Conservation (phyloP, 2,888 invertebrate genomes). For the Cosmia pyralina region DNA sequence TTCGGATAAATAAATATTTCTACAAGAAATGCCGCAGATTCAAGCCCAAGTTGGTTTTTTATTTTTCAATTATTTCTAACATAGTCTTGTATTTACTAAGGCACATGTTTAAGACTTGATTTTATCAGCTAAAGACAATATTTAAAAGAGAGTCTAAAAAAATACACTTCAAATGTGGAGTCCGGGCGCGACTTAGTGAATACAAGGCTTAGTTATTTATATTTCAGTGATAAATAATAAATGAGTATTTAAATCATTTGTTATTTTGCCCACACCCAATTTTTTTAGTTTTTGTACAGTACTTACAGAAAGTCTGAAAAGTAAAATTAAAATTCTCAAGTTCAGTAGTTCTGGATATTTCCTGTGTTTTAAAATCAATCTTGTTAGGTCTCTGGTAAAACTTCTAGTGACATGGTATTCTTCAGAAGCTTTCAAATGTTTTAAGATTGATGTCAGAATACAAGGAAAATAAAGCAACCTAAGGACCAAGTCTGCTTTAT, state of each 20-base stretch:
- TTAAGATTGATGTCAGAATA: constrained; percentile 80
- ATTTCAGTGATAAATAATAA: constrained; percentile 30
- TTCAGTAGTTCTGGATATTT: constrained; percentile 32
- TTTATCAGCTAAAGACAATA: neutral
- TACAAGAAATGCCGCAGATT: constrained; percentile 23
- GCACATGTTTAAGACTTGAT: constrained; percentile 6
- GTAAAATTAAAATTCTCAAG: constrained; percentile 37
- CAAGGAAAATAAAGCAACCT: constrained; percentile 64
- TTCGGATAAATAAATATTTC: neutral
- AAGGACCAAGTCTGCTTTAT: constrained; percentile 41
- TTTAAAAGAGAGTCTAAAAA: neutral
- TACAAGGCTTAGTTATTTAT: constrained; percentile 35
- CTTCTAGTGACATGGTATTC: constrained; percentile 78
- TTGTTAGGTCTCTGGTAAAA: constrained; percentile 58
- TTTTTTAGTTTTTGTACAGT: constrained; percentile 35
- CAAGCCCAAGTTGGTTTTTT: constrained; percentile 41
- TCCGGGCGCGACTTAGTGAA: constrained; percentile 41
- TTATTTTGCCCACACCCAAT: constrained; percentile 49
- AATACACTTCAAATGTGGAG: neutral
- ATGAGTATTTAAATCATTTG: constrained; percentile 55
- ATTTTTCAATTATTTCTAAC: constrained; percentile 64
- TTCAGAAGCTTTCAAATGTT: constrained; percentile 82
- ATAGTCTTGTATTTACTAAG: constrained; percentile 50
- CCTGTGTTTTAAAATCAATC: constrained; percentile 49
- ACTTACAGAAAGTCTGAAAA: constrained; percentile 46